These are phyloP conservation scores for Bicyclus anynana DNA, from an alignment of 1,140 invertebrate genomes.

Conservation along the genomic window DNA sequence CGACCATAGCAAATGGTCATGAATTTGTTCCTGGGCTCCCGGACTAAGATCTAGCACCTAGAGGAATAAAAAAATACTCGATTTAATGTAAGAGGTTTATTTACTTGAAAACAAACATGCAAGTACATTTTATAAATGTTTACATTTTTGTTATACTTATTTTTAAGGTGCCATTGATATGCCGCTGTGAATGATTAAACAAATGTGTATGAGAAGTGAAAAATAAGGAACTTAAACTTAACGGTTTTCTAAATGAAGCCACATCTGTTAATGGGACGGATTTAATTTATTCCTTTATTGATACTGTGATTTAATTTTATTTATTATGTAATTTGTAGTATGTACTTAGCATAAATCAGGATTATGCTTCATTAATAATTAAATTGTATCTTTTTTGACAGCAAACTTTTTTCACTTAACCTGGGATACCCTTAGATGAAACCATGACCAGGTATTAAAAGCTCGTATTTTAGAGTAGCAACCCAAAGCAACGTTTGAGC, in stretches of 20 bases:
- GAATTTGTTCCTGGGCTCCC: too few relatives aligned
- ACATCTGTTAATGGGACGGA: constrained; percentile 39
- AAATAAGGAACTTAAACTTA: constrained; percentile 39
- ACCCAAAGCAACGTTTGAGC: too few relatives aligned
- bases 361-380: too few relatives aligned
- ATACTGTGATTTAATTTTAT: constrained; percentile 1
- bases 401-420: too few relatives aligned
- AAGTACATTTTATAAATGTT: constrained; percentile 67
- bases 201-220: constrained; percentile 29
- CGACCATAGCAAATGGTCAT: too few relatives aligned
- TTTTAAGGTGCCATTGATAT: constrained; percentile 57
- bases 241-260: constrained; percentile 34
- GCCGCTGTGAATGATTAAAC: constrained; percentile 66
- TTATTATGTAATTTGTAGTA: too few relatives aligned
- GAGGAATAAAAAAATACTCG: constrained; percentile 7
- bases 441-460: too few relatives aligned
- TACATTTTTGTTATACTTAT: constrained; percentile 50
- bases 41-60: too few relatives aligned
- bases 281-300: constrained; percentile 18
- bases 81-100: constrained; percentile 42
- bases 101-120: constrained; percentile 67
- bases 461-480: too few relatives aligned
- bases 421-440: too few relatives aligned
- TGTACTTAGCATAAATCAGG: too few relatives aligned
- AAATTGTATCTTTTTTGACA: too few relatives aligned